Conservation (phyloP, 2,888 invertebrate species). For the Tipula vernalis region DNA sequence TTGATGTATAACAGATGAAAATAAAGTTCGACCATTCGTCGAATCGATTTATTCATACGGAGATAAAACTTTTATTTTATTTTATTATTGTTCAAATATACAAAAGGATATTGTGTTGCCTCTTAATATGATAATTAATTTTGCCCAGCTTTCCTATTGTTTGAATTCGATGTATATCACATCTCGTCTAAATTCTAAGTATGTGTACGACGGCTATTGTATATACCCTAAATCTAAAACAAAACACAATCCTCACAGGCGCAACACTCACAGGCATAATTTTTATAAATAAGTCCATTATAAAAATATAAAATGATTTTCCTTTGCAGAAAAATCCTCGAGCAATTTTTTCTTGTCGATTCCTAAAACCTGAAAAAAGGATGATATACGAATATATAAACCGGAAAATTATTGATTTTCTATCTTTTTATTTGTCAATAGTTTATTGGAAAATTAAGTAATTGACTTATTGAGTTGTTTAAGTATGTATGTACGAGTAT, state of each 20-base stretch:
- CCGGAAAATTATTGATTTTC: neutral
- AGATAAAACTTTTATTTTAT: neutral
- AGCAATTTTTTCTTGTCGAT: neutral
- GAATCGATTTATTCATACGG: neutral
- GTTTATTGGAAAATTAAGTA: constrained; percentile 4
- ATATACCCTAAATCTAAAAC: neutral
- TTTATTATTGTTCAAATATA: neutral
- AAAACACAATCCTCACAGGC: neutral
- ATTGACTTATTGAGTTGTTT: neutral
- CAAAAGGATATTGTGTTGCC: neutral
- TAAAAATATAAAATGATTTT: neutral
- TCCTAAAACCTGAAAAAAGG: neutral
- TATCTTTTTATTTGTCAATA: neutral
- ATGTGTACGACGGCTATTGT: neutral
- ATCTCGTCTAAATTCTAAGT: neutral
- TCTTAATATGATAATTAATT: neutral
- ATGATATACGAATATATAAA: neutral
- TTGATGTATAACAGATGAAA: neutral
- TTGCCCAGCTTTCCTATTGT: neutral
- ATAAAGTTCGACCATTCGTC: neutral
- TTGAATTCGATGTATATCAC: neutral
- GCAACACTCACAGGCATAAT: neutral
- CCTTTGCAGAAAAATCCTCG: neutral
- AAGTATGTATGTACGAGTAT: neutral
- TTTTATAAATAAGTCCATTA: neutral